Conservation (phyloP, 2,888 invertebrate genomes). For the Dryobota labecula region DNA sequence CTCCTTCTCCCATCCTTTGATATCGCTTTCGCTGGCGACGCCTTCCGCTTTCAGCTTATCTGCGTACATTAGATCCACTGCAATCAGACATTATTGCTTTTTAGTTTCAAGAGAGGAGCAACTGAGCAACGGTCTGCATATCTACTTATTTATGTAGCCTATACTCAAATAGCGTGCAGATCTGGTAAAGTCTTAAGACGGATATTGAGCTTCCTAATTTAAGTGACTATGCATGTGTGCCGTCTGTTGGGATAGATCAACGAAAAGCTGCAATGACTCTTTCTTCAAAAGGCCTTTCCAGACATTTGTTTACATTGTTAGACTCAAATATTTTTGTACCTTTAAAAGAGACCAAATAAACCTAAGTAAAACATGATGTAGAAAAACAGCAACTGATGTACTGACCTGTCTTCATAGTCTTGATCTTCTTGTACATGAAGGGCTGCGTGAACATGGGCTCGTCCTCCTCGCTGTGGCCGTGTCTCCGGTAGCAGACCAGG, state of each 20-base stretch:
- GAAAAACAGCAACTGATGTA: background rate
- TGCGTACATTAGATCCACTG: conserved; percentile 93
- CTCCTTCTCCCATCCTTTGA: conserved; percentile 88
- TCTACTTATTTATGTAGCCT: background rate
- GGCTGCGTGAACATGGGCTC: conserved; percentile 99
- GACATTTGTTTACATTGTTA: background rate
- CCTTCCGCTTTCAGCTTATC: conserved; percentile 94
- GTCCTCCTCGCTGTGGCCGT: conserved; percentile 98
- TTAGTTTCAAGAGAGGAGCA: background rate
- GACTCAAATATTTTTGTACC: background rate
- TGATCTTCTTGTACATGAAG: conserved; percentile 97
- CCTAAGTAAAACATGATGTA: background rate
- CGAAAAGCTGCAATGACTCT: background rate
- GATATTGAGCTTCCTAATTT: background rate
- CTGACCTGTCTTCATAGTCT: conserved; percentile 90
- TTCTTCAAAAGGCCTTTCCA: background rate
- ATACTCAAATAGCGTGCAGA: background rate
- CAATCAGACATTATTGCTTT: conserved; percentile 5
- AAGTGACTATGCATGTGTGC: background rate
- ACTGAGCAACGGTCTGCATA: background rate
- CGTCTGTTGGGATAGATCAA: background rate
- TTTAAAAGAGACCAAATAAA: background rate
- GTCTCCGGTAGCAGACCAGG: conserved; percentile 95
- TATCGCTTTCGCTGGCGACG: conserved; percentile 92
- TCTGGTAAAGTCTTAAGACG: background rate